Evolutionary conservation across 1,140 invertebrate species (phyloP).

Genomic region (Diorhabda sublineata): DNA sequence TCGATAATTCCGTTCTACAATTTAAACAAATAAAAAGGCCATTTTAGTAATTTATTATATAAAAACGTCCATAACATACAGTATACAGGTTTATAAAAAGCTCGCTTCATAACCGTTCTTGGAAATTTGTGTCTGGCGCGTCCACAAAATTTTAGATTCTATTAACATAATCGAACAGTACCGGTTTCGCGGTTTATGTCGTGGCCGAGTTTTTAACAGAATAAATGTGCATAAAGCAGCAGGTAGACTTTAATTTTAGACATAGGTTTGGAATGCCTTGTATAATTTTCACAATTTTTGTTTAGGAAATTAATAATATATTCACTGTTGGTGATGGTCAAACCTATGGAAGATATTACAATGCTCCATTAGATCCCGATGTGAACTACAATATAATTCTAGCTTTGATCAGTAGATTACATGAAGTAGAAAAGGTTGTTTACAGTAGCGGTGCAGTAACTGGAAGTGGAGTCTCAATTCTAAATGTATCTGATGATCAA

Average conservation of each 20-base stretch:
- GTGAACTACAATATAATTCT: constrained; percentile 67
- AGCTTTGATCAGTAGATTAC: constrained; percentile 65
- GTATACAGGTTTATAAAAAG: too few relatives aligned
- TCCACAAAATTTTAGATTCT: too few relatives aligned
- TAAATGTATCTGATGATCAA: constrained; percentile 24
- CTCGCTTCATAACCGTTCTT: too few relatives aligned
- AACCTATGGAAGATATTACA: constrained; percentile 72
- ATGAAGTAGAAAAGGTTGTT: constrained; percentile 58
- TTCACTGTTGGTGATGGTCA: constrained; percentile 76
- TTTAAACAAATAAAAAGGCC: too few relatives aligned
- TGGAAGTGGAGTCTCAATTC: constrained; percentile 26
- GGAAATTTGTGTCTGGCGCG: too few relatives aligned
- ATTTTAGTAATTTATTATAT: too few relatives aligned
- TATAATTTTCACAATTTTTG: constrained; percentile 13
- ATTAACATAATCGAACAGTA: too few relatives aligned
- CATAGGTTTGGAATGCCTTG: not conserved
- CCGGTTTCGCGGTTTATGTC: too few relatives aligned
- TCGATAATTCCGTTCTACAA: too few relatives aligned
- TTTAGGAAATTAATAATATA: constrained; percentile 51
- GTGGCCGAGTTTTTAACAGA: too few relatives aligned
- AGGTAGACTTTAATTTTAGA: not conserved
- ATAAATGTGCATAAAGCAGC: too few relatives aligned
- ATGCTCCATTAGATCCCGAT: constrained; percentile 66
- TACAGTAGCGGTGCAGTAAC: constrained; percentile 58
- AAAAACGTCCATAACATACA: too few relatives aligned